A percentile compares a stretch with the other conserved stretches of the same genome.
These are phyloP conservation scores for Ceratothoa steindachneri DNA, from an alignment of 2,888 invertebrate species.

Conservation along the genomic window DNA sequence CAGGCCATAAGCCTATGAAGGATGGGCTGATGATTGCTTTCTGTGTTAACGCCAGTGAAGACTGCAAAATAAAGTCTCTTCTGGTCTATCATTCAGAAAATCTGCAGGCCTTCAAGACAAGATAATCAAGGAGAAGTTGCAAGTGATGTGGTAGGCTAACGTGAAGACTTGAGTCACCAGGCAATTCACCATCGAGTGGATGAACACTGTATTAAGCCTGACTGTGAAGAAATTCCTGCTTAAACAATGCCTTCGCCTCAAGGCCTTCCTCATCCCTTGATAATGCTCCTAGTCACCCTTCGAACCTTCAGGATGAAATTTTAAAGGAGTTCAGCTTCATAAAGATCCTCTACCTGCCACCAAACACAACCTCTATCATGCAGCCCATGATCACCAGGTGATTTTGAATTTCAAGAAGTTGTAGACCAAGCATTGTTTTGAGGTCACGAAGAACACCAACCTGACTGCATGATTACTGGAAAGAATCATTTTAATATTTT, in stretches of 20 bases:
- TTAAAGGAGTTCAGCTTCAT: constrained; percentile 29
- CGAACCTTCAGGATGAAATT: constrained; percentile 22
- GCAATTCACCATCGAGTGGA: constrained; percentile 24
- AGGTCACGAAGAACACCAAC: constrained; percentile 32
- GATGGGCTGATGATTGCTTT: constrained; percentile 16
- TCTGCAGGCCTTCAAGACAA: constrained; percentile 22
- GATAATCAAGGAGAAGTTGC: background rate
- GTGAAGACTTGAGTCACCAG: constrained; percentile 24
- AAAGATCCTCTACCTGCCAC: constrained; percentile 17
- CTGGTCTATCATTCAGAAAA: constrained; percentile 20
- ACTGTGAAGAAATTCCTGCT: constrained; percentile 50
- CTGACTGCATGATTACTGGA: constrained; percentile 45
- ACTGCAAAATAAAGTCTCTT: constrained; percentile 22
- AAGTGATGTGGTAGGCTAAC: constrained; percentile 27
- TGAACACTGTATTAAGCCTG: constrained; percentile 48
- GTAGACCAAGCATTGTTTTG: constrained; percentile 46
- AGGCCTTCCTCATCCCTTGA: constrained; percentile 50
- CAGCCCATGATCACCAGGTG: constrained; percentile 36
- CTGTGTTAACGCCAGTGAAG: constrained; percentile 21
- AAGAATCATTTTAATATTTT: constrained; percentile 43
- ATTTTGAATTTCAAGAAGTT: constrained; percentile 48
- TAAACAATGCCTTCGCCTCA: too few relatives aligned
- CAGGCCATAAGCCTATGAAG: constrained; percentile 27
- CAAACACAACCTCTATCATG: constrained; percentile 42
- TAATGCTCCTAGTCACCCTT: constrained; percentile 48